phyloP scores from a whole-genome alignment of 2,113 vertebrate species.

The Pogonocichla stellata region DNA sequence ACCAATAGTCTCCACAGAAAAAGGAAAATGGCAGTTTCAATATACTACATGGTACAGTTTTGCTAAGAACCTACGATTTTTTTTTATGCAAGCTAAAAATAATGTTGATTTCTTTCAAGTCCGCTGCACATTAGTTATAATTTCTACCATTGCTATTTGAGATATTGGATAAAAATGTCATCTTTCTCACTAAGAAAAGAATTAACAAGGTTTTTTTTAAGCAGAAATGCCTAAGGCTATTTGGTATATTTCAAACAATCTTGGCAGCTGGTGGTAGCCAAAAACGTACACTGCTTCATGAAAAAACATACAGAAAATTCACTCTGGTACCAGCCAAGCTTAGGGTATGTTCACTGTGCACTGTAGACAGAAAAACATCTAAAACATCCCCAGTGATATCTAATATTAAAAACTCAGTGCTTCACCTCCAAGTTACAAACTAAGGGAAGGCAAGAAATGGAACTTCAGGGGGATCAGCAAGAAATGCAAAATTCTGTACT shows the following conservation, averaged over 20 bases:
- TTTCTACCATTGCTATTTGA: not conserved
- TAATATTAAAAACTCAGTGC: not conserved
- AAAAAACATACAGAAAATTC: not conserved
- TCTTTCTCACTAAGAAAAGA: not conserved
- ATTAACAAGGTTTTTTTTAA: not conserved
- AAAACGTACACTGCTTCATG: not conserved
- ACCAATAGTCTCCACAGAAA: not conserved
- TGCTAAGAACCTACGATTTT: not conserved
- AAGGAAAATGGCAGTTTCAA: not conserved
- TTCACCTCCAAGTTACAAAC: not conserved
- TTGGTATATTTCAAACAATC: not conserved
- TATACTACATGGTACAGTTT: not conserved
- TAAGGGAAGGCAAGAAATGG: not conserved
- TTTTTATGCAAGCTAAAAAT: not conserved
- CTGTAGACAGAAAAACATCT: not conserved
- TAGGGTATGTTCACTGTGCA: not conserved
- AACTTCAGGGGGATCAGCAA: not conserved
- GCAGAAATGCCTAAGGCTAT: not conserved
- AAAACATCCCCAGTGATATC: not conserved
- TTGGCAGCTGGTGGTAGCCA: not conserved
- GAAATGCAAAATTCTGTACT: not conserved
- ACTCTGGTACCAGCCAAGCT: not conserved
- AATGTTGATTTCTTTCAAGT: slow-evolving; percentile 12
- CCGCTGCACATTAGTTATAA: not conserved
- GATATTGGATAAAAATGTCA: not conserved